phyloP scores from a whole-genome alignment of 2,888 invertebrate species.

The Iphiclides podalirius region DNA sequence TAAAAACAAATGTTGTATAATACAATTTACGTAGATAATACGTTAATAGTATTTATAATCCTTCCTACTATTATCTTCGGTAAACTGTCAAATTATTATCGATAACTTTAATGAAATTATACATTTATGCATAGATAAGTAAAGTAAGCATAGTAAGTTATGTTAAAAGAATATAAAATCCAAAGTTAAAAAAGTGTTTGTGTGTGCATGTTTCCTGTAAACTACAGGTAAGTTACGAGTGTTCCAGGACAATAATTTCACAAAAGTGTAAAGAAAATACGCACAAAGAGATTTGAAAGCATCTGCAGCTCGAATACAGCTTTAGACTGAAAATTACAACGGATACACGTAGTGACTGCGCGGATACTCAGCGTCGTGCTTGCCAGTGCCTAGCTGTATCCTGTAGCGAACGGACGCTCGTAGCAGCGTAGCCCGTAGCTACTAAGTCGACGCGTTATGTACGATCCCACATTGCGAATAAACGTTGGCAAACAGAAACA shows the following conservation, averaged over 20 bases:
- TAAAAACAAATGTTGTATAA: no score
- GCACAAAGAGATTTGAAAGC: constrained; percentile 73
- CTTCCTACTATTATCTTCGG: no score
- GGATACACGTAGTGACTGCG: constrained; percentile 62
- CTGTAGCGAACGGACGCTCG: constrained; percentile 60
- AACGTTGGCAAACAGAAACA: constrained; percentile 67
- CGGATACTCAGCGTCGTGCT: constrained; percentile 40
- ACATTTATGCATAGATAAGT: no score
- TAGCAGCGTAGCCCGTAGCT: constrained; percentile 50
- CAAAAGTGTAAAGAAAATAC: constrained; percentile 67
- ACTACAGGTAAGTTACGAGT: constrained; percentile 43
- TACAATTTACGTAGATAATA: no score
- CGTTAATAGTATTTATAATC: no score
- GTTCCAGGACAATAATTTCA: constrained; percentile 59
- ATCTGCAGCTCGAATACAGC: constrained; percentile 69
- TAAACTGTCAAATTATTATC: no score
- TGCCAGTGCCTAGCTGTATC: constrained; percentile 63
- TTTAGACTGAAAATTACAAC: constrained; percentile 69
- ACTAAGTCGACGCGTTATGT: constrained; percentile 69
- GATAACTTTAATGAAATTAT: no score
- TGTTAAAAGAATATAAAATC: no score
- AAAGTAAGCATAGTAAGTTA: no score
- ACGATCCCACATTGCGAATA: constrained; percentile 45
- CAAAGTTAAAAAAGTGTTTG: no score
- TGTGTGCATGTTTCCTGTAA: no score